Base-by-base conservation (phyloP, 2,888 invertebrate genomes). In the Andricus quercusramuli region DNA sequence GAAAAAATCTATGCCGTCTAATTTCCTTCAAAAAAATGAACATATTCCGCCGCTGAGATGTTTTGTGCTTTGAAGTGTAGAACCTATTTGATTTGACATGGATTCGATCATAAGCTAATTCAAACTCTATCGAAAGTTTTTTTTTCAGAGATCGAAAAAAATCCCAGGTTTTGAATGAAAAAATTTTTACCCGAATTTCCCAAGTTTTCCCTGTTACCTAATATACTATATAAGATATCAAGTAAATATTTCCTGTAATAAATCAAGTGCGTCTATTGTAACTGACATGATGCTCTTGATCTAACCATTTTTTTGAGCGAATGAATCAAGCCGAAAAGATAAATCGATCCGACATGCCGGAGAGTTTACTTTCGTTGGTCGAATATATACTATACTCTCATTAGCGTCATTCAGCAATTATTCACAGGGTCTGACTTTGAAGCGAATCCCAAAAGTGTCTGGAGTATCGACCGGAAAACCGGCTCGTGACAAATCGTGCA, bases 361-460 rank as follows among this genome's bases (percentile, higher is more conserved):
- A 70, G 68, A 78, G 56, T 78, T 67, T 20, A 78, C 78, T 64
- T 68, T 80, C 81, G 82, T 82, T 83, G 82, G 84, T 82, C 85
- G 82, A 82, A 88, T 85, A 86, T 85, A 85, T 86, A 89, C 89
- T 88, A 89, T 86, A 90, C 88, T 89, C 90, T 92, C 91, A 90
- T 92, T 91, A 92, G 91, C 86, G 87, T 85, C 85, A 91, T 92
- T 92, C 90, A 91, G 84, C 90, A 90, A 92, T 92, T 92, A 91
- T 92, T 89, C 90, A 92, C 91, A 91, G 88, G 83, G 84, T 62
- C 79, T 83, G 88, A 88, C 83, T 87, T 85, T 87, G 83, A 86
- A 88, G 88, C 84, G 86, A 84, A 83, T 84, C 83, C 84, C 85
- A 85, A 85, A 86, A 74, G 51, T 74, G 56, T 56, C 32, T 74